Evolutionary conservation across 2,888 invertebrate species (phyloP), one percentile per base, ranked within the genome.

Genomic region (Thumatha senex): DNA sequence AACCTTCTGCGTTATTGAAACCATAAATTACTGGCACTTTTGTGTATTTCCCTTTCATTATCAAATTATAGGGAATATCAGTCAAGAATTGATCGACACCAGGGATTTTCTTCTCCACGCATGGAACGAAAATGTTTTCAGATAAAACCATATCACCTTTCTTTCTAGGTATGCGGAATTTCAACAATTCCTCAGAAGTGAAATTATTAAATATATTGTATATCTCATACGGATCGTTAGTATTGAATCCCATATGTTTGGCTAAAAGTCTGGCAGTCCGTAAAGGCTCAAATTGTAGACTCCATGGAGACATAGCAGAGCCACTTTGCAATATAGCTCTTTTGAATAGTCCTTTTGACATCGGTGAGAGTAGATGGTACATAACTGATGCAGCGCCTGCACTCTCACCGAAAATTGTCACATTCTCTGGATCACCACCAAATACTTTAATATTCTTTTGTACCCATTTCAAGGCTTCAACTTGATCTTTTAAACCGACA

Each of bases 391-490:
- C 81, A 0, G 89, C 75, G 0, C 91, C 91, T n/a, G 91, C 91
- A 40, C 89, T 90, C 66, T 88, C 89, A 7, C 91, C 90, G 49
- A 90, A 90, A 43, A 90, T 70, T 0, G 89, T 89, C 0, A 90
- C 68, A 54, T 84, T 80, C 18, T 86, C 74, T 0, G 88, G 86
- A 63, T 91, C 82, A 5, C 90, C 91, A 46, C 86, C 87, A 45
- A 91, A 90, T 0, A 57, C 74, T 60, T 56, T 67, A 1, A 90
- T 89, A 56, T 90, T 89, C 15, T 56, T 68, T 31, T 78, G 73
- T 0, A 90, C 72, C 91, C 91, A 91, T 39, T 71, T 77, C 7
- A 91, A 55, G 0, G 88, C 89, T 68, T 76, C 76, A 0, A 85
- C 80, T 66, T 91, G 91, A 53, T 91, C 91, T 66, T 87, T 90